Base-by-base conservation (phyloP, 2,113 vertebrate genomes). In the Pluvialis apricaria region DNA sequence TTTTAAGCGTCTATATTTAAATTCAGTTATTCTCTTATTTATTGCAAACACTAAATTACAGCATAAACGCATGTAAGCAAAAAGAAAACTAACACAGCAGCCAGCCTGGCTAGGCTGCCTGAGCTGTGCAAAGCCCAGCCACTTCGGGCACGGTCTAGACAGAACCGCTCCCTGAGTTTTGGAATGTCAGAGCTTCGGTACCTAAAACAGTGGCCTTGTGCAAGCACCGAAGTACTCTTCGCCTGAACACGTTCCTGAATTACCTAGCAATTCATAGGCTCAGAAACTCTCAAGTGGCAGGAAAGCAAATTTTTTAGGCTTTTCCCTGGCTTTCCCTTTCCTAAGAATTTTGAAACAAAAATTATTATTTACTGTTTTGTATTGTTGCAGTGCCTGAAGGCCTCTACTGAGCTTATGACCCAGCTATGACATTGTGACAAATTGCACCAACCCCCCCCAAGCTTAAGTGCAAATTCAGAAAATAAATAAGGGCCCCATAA, bases 401-500 rank as follows among this genome's bases (percentile, higher is more conserved):
- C 65, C 52, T 80, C 72, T 51, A 22, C 81, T 72, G 69, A 22
- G 65, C 36, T 89, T 76, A 55, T 60, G 77, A 64, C 77, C 55
- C 52, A 86, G 44, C 83, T 75, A 22, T 55, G 58, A 88, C 72
- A 52, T 52, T 61, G 86, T 86, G 80, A 96, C 70, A 79, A 86
- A 91, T 32, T 52, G 69, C n/a, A 54, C 55, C 9, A 4, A 38
- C 16, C 22, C 16, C n/a, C 44, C 24, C 65, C 26, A 42, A 92
- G 76, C 86, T 92, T 65, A 77, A 86, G 51, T 73, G 45, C 88
- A 83, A 73, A 92, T 75, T 78, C 80, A 92, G 83, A 84, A 88
- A 91, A 91, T 81, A 95, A 95, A 36, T 83, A 89, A 96, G 42
- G 42, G 42, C 47, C 29, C 42, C 42, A 32, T 91, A 91, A 95